These are phyloP conservation scores for Genyomyrus donnyi DNA, from an alignment of 2,113 vertebrate species.

Conservation along the genomic window DNA sequence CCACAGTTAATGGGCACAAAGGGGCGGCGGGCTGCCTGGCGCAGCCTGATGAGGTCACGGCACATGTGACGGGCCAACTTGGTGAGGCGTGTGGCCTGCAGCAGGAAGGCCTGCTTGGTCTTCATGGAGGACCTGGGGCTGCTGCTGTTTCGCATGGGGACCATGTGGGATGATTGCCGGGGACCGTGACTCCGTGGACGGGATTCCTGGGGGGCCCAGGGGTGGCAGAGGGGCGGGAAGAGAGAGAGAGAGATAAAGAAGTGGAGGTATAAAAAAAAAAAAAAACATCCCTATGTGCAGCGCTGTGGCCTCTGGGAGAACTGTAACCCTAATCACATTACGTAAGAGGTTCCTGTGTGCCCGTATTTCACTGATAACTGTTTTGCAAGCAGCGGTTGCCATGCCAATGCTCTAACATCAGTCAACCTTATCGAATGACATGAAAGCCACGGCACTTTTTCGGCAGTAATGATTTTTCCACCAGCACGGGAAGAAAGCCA, in stretches of 20 bases:
- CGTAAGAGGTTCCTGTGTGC: not conserved
- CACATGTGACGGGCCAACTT: slow-evolving; percentile 96
- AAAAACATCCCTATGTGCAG: not conserved
- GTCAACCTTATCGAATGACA: not conserved
- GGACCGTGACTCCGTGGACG: slow-evolving; percentile 75
- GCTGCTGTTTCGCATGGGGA: slow-evolving; percentile 82
- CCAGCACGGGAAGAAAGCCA: not conserved
- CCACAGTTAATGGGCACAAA: slow-evolving; percentile 99
- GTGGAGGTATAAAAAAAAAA: not conserved
- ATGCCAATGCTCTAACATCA: not conserved
- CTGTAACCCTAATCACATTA: not conserved
- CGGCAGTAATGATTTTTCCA: not conserved
- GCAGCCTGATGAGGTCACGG: slow-evolving; percentile 90
- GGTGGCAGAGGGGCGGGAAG: not conserved
- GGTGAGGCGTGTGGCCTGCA: slow-evolving; percentile 91
- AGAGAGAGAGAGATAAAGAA: not conserved
- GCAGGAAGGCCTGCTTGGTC: slow-evolving; percentile 94
- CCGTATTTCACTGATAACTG: not conserved
- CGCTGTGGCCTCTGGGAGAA: not conserved
- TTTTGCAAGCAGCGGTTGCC: not conserved
- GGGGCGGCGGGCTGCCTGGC: slow-evolving; percentile 88
- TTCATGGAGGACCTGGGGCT: slow-evolving; percentile 94
- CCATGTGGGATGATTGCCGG: slow-evolving; percentile 83
- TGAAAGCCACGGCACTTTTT: not conserved
- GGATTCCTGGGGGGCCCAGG: slow-evolving; percentile 60